Evolutionary conservation across 2,797 vertebrate genomes (phyloP).

Genomic region (Galaxias olidus): DNA sequence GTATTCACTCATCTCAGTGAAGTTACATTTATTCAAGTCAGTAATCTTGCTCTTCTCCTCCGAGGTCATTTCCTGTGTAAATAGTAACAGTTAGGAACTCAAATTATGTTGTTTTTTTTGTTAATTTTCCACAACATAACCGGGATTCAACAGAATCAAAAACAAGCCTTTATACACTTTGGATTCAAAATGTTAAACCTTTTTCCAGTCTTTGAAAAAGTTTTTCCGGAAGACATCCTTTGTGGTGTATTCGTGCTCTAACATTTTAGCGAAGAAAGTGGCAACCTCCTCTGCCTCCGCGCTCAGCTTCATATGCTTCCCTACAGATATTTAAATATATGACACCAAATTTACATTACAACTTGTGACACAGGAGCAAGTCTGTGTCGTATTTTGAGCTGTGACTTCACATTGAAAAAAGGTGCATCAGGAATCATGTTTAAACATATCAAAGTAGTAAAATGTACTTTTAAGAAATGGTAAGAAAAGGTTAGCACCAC

Average conservation of each 20-base stretch:
- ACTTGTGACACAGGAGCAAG: too few relatives aligned
- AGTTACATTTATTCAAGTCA: conserved; percentile 93
- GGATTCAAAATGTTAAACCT: conserved; percentile 70
- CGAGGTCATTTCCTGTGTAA: conserved; percentile 90
- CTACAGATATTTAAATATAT: conserved; percentile 57
- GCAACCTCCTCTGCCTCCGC: conserved; percentile 94
- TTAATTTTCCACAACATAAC: not conserved
- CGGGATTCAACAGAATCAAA: not conserved
- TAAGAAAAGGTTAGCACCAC: too few relatives aligned
- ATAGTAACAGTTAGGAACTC: not conserved
- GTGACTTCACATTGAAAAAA: too few relatives aligned
- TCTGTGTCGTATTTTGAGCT: too few relatives aligned
- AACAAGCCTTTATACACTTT: not conserved
- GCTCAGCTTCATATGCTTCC: conserved; percentile 92
- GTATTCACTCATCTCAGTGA: conserved; percentile 88
- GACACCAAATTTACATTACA: not conserved
- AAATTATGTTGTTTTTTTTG: not conserved
- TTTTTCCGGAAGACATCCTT: conserved; percentile 99
- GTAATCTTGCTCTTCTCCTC: conserved; percentile 90
- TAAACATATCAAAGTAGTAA: too few relatives aligned
- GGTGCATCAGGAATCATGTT: too few relatives aligned
- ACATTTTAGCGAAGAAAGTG: conserved; percentile 98
- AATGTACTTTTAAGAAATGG: too few relatives aligned
- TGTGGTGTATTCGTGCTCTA: conserved; percentile 98
- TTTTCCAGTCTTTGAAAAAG: conserved; percentile 98